Conservation (phyloP, 2,797 vertebrate genomes). For the Gymnothorax javanicus region DNA sequence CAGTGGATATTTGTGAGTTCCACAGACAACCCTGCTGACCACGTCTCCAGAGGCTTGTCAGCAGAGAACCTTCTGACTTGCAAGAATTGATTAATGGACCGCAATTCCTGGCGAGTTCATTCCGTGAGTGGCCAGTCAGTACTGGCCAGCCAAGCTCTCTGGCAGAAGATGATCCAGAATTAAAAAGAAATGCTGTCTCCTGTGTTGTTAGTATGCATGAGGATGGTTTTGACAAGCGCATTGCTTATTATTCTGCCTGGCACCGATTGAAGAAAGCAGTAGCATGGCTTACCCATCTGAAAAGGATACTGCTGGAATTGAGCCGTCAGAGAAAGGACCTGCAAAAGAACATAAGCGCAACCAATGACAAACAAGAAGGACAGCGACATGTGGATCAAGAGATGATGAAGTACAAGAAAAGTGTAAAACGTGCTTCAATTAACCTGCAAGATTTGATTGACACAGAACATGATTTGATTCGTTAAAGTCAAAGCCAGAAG, state of each 20-base stretch:
- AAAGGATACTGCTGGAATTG: no score
- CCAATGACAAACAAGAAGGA: conserved; percentile 16
- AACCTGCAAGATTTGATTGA: no score
- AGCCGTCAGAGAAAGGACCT: no score
- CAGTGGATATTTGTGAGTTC: conserved; percentile 26
- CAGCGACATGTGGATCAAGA: no score
- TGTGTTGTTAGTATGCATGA: not conserved
- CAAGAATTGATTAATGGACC: conserved; percentile 1
- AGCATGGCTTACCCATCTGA: no score
- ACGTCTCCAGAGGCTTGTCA: not conserved
- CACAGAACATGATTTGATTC: no score
- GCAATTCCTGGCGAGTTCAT: not conserved
- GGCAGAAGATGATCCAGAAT: not conserved
- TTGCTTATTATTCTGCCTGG: conserved; percentile 23
- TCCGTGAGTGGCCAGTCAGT: not conserved
- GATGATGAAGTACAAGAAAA: no score
- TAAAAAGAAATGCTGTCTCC: conserved; percentile 21
- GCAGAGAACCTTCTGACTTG: conserved; percentile 7
- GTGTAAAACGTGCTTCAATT: no score
- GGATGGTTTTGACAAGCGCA: not conserved
- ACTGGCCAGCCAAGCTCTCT: no score
- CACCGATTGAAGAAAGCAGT: not conserved
- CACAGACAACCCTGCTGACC: no score
- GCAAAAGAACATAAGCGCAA: no score
- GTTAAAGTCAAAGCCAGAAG: no score